A percentile compares a stretch with the other conserved stretches of the same genome.
Evolutionary conservation across 2,113 vertebrate genomes (phyloP).

Genomic region (Morone saxatilis): DNA sequence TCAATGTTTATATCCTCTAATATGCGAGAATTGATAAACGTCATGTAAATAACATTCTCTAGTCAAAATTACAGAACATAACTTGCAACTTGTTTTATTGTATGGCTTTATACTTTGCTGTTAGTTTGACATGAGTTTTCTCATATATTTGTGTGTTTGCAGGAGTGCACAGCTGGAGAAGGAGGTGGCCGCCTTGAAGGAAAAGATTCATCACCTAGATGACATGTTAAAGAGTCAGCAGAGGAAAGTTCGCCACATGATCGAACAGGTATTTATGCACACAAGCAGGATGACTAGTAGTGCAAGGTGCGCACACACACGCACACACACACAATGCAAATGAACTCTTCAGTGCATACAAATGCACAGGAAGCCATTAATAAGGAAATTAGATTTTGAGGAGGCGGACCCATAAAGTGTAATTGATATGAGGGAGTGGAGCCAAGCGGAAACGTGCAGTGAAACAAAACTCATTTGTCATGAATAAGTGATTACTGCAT

Average conservation of each 20-base stretch:
- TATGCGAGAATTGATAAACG: not conserved
- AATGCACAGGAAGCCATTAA: slow-evolving; percentile 47
- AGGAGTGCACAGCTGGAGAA: slow-evolving; percentile 88
- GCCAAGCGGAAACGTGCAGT: slow-evolving; percentile 34
- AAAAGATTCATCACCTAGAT: slow-evolving; percentile 93
- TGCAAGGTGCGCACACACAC: not conserved
- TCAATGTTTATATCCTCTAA: not conserved
- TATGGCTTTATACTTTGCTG: not conserved
- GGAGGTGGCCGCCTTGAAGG: slow-evolving; percentile 85
- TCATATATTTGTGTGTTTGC: slow-evolving; percentile 4
- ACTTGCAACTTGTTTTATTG: not conserved
- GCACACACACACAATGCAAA: slow-evolving; percentile 14
- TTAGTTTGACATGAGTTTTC: not conserved
- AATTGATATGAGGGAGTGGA: slow-evolving; percentile 51
- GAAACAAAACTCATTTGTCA: slow-evolving; percentile 42
- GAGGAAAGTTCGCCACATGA: slow-evolving; percentile 95
- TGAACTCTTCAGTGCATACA: not conserved
- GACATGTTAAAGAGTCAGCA: slow-evolving; percentile 96
- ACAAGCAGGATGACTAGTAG: not conserved
- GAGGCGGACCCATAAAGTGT: slow-evolving; percentile 26
- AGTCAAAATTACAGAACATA: not conserved
- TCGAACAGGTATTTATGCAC: slow-evolving; percentile 88
- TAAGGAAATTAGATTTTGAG: slow-evolving; percentile 45
- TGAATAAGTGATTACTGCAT: slow-evolving; percentile 64
- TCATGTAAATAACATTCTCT: not conserved